Percentiles rank a stretch among this genome's conserved stretches.
Conservation (phyloP, 2,888 invertebrate species). For the Anoncus sp. region DNA sequence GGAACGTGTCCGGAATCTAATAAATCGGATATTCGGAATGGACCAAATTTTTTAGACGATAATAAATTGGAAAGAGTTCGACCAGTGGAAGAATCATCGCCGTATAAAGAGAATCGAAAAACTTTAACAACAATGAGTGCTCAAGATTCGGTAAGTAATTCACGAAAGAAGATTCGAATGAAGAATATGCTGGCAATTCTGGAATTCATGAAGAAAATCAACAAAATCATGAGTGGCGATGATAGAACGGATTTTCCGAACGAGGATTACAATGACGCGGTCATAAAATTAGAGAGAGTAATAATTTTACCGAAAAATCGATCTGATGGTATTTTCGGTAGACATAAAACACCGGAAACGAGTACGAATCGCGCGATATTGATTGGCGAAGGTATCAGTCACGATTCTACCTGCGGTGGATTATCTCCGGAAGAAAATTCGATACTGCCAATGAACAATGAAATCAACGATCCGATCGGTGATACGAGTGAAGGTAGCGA, state of each 20-base stretch:
- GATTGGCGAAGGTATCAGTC: conserved; percentile 59
- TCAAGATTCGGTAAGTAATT: not conserved
- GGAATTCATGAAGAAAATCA: conserved; percentile 71
- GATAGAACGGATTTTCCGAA: conserved; percentile 40
- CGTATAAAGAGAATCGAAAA: conserved; percentile 20
- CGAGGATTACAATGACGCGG: conserved; percentile 48
- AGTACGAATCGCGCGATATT: conserved; percentile 45
- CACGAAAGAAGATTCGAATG: conserved; percentile 49
- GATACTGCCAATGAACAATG: not conserved
- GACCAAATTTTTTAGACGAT: conserved; percentile 12
- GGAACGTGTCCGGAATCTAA: conserved; percentile 15
- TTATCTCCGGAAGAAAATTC: conserved; percentile 38
- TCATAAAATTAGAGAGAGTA: conserved; percentile 60
- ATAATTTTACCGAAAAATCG: conserved; percentile 55
- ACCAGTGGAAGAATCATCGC: not conserved
- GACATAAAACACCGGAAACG: conserved; percentile 1
- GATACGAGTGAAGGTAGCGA: not conserved
- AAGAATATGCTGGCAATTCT: conserved; percentile 70
- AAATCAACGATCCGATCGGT: not conserved
- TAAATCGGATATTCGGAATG: not conserved
- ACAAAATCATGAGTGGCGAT: conserved; percentile 61
- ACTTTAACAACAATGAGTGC: not conserved
- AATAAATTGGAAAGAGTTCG: not conserved
- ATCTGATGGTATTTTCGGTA: not conserved
- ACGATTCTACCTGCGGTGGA: conserved; percentile 17